Base-by-base conservation (phyloP, 64 coral and sea anemone species). In the Dendronephthya gigantea region DNA sequence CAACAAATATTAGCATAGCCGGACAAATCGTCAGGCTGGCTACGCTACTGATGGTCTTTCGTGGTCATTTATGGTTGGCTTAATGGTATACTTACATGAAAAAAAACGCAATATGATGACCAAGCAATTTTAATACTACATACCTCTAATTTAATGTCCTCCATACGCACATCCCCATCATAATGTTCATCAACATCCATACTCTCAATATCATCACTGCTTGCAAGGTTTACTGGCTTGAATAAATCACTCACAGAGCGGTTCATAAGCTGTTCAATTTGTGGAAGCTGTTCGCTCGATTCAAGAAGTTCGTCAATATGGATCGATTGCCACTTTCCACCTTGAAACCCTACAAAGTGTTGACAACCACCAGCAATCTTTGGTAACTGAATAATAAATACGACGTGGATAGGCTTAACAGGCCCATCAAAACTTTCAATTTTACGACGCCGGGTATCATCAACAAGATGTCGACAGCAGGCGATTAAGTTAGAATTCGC, bases 251-350 rank as follows among this genome's bases (percentile, higher is more conserved):
- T 96, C 1, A 96, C 87, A 30, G 93, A 96, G 16, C 87, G 90
- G 50, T 87, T 90, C 1, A 65, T 66, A 14, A 96, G 48, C 11
- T 69, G 52, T 34, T 92, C 87, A 39, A 92, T 50, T 9, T 68
- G 82, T 10, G 93, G 93, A 15, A 96, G 50, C 35, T 96, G 84
- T 22, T 59, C 84, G 43, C 40, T 75, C 19, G 87, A 82, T 6
- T 87, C 83, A 16, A 62, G 86, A 31, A 96, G 82, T 39, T 96
- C 93, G 68, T 96, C 93, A 50, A 96, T 96, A 82, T 96, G 90
- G 59, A 85, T 82, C 7, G 90, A 96, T 40, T 84, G 33, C 93
- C 93, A 96, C 9, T 41, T 50, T 84, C 89, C 90, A 68, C 93
- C 88, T 68, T 96, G 93, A 65, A 92, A 91, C 3, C 87, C 84